phyloP scores from a whole-genome alignment of 2,888 invertebrate species.

The Cephus pulcher region DNA sequence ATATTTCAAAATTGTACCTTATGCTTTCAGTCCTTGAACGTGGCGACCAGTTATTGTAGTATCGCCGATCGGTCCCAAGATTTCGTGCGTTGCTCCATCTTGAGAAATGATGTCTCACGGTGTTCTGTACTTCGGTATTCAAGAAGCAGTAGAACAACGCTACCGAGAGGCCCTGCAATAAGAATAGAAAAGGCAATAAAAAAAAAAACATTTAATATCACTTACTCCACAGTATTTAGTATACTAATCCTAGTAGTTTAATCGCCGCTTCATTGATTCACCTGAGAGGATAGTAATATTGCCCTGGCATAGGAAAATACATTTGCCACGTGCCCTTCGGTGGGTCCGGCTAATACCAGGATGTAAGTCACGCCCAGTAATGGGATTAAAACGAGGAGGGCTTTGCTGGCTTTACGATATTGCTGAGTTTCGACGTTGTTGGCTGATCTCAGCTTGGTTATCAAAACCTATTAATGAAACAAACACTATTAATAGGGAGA shows the following conservation, averaged over 20 bases:
- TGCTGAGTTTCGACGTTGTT: constrained; percentile 92
- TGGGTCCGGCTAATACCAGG: constrained; percentile 85
- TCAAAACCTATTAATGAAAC: constrained; percentile 78
- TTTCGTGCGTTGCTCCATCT: constrained; percentile 80
- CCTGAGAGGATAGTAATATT: constrained; percentile 90
- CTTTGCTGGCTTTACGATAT: constrained; percentile 91
- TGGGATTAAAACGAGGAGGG: constrained; percentile 91
- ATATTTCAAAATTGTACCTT: constrained; percentile 69
- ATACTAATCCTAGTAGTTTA: background rate
- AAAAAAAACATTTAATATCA: background rate
- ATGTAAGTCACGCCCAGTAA: constrained; percentile 92
- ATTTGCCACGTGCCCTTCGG: constrained; percentile 78
- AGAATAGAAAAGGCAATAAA: constrained; percentile 12
- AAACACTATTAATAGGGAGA: background rate
- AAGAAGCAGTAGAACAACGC: constrained; percentile 93
- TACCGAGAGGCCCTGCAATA: constrained; percentile 85
- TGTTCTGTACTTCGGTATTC: constrained; percentile 90
- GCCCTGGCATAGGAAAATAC: constrained; percentile 85
- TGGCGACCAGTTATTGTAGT: constrained; percentile 86
- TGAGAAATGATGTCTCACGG: constrained; percentile 83
- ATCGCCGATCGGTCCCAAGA: constrained; percentile 74
- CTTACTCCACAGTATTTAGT: background rate
- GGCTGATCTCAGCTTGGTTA: constrained; percentile 92
- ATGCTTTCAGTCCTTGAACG: constrained; percentile 84
- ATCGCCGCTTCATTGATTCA: constrained; percentile 59